These are phyloP conservation scores for Apotomis betuletana DNA, from an alignment of 2,888 invertebrate genomes.

Conservation along the genomic window DNA sequence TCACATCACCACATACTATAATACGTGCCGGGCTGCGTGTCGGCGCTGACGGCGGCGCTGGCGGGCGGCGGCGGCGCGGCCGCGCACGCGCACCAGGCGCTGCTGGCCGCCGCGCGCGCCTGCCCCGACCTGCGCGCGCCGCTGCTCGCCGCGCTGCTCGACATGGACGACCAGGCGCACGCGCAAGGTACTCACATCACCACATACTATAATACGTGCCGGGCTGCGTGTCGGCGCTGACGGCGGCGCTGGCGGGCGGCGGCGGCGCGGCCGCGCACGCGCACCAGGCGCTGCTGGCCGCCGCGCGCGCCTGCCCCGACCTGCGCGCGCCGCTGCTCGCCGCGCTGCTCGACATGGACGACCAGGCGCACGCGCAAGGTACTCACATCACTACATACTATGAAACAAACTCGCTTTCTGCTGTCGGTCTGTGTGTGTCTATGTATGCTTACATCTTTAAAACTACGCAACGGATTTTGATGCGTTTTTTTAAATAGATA, in stretches of 20 bases:
- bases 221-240: slow-evolving; percentile 68
- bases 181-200: slow-evolving; percentile 13
- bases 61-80: slow-evolving; percentile 57
- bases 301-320: slow-evolving; percentile 45
- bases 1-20: no score
- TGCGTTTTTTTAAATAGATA: no score
- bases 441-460: no score
- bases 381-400: no score
- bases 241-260: slow-evolving; percentile 56
- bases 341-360: slow-evolving; percentile 68
- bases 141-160: slow-evolving; percentile 62
- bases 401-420: no score
- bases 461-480: no score
- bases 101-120: slow-evolving; percentile 49
- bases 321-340: slow-evolving; percentile 51
- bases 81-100: slow-evolving; percentile 48
- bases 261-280: slow-evolving; percentile 56
- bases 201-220: slow-evolving; percentile 47
- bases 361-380: slow-evolving; percentile 50
- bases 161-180: slow-evolving; percentile 62
- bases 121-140: slow-evolving; percentile 42
- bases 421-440: no score
- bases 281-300: slow-evolving; percentile 47
- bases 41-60: slow-evolving; percentile 63
- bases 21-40: slow-evolving; percentile 61